A percentile compares a stretch with the other conserved stretches of the same genome.
Evolutionary conservation across 2,113 vertebrate species (phyloP).

Genomic region (Indicator maculatus): DNA sequence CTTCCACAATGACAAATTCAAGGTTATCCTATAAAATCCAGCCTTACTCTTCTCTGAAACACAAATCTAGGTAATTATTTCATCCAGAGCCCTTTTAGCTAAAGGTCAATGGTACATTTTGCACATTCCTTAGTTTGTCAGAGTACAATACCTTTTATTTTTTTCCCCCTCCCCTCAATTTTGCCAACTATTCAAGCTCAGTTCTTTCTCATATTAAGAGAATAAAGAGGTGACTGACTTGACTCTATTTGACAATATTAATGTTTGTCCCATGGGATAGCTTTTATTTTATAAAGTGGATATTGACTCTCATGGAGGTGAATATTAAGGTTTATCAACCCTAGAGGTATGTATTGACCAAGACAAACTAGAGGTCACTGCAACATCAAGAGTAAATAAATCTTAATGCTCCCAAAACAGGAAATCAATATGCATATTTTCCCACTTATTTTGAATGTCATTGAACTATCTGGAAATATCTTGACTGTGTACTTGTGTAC

Average conservation of each 20-base stretch:
- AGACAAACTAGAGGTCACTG: conserved; percentile 62
- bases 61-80: not conserved
- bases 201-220: conserved; percentile 29
- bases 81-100: not conserved
- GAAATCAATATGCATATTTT: conserved; percentile 71
- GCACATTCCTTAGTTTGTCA: not conserved
- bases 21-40: not conserved
- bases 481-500: not conserved
- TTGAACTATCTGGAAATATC: conserved; percentile 19
- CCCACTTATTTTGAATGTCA: conserved; percentile 48
- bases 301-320: conserved; percentile 63
- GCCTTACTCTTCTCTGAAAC: not conserved
- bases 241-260: conserved; percentile 5
- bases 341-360: conserved; percentile 51
- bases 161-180: not conserved
- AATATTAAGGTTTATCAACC: conserved; percentile 67
- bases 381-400: conserved; percentile 67
- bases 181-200: not conserved
- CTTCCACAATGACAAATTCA: not conserved
- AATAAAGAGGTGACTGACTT: conserved; percentile 15
- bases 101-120: conserved; percentile 15
- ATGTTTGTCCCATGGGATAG: conserved; percentile 38
- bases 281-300: conserved; percentile 47
- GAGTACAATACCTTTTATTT: not conserved
- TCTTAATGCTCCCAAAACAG: conserved; percentile 52